These are phyloP conservation scores for Falco novaeseelandiae DNA, from an alignment of 2,797 vertebrate genomes.

Conservation along the genomic window DNA sequence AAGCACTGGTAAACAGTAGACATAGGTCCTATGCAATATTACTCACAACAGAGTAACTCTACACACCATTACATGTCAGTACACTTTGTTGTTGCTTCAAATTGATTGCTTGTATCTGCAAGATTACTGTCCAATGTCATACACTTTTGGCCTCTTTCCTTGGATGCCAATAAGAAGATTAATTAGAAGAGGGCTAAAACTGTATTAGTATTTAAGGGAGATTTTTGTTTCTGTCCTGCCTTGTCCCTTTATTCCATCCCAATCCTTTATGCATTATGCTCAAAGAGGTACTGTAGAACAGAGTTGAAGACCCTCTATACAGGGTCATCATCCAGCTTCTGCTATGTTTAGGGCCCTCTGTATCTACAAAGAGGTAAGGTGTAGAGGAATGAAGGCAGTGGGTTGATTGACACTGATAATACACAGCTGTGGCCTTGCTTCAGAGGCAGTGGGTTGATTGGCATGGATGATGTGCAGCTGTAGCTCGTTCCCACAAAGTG, in stretches of 20 bases:
- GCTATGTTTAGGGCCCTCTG: not conserved
- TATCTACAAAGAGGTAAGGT: not conserved
- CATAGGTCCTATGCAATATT: not conserved
- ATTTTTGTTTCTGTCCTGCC: not conserved
- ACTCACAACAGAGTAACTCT: not conserved
- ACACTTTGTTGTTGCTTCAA: not conserved
- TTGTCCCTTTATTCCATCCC: not conserved
- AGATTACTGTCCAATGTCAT: not conserved
- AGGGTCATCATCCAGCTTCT: not conserved
- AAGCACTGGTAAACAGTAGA: not conserved
- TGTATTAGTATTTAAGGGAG: not conserved
- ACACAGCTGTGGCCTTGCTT: too few relatives aligned
- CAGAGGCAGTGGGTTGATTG: too few relatives aligned
- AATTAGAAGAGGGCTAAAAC: constrained; percentile 32
- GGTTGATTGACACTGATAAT: too few relatives aligned
- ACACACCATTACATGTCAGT: not conserved
- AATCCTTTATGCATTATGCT: not conserved
- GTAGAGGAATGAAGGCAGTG: too few relatives aligned
- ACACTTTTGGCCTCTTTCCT: not conserved
- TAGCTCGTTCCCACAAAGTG: too few relatives aligned
- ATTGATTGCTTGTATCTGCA: not conserved
- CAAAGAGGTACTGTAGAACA: not conserved
- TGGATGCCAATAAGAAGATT: not conserved
- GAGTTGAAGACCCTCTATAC: not conserved
- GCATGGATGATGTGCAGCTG: too few relatives aligned